Conservation (phyloP, 2,888 invertebrate species). For the Cabera pusaria region DNA sequence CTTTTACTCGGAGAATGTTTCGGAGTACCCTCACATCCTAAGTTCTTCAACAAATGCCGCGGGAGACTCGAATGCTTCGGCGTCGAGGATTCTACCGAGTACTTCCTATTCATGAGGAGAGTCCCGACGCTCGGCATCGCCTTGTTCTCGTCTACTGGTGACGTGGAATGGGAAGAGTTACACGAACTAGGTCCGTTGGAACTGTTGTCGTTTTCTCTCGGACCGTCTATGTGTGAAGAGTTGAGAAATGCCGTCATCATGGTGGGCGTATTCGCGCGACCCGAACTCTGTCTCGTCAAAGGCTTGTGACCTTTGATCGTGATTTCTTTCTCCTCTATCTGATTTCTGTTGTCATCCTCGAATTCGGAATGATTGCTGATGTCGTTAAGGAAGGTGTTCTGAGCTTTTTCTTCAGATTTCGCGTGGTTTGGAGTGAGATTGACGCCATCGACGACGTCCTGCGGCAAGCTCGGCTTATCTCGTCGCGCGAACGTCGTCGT, state of each 20-base stretch:
- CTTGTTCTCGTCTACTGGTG: slow-evolving; percentile 66
- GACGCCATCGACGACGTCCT: slow-evolving; percentile 56
- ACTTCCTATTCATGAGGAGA: slow-evolving; percentile 70
- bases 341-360: slow-evolving; percentile 77
- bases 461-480: slow-evolving; percentile 55
- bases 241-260: slow-evolving; percentile 78
- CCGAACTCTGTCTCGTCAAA: slow-evolving; percentile 86
- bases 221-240: slow-evolving; percentile 65
- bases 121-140: slow-evolving; percentile 66
- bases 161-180: slow-evolving; percentile 70
- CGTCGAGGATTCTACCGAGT: slow-evolving; percentile 68
- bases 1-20: slow-evolving; percentile 67
- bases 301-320: slow-evolving; percentile 86
- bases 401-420: slow-evolving; percentile 76
- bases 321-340: slow-evolving; percentile 78
- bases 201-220: slow-evolving; percentile 55
- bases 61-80: slow-evolving; percentile 76
- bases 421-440: slow-evolving; percentile 66
- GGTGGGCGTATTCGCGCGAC: slow-evolving; percentile 77
- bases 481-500: slow-evolving; percentile 85
- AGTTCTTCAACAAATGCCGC: slow-evolving; percentile 68
- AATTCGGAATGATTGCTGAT: slow-evolving; percentile 76
- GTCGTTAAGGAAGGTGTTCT: slow-evolving; percentile 72
- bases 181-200: slow-evolving; percentile 69
- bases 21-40: slow-evolving; percentile 69